Conservation (phyloP, 1,140 invertebrate species). For the Conus betulinus region DNA sequence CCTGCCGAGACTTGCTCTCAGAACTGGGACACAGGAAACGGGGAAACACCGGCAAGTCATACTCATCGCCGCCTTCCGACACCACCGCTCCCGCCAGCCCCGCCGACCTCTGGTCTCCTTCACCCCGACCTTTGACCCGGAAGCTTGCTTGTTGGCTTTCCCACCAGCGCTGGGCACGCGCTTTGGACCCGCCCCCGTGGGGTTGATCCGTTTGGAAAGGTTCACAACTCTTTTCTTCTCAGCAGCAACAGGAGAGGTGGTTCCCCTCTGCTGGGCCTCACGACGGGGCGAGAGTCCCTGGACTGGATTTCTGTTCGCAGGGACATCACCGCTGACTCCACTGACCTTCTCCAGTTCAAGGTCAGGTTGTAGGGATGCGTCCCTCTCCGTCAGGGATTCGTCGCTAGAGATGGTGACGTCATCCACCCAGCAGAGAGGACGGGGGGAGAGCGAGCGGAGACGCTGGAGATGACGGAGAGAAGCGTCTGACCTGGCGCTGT, state of each 20-base stretch:
- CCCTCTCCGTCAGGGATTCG: neutral
- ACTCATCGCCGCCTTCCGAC: neutral
- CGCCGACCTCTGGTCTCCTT: neutral
- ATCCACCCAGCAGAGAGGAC: conserved; percentile 44
- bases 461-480: neutral
- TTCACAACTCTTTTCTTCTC: neutral
- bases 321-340: neutral
- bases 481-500: neutral
- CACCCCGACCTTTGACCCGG: neutral
- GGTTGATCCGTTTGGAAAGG: neutral
- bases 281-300: neutral
- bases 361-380: neutral
- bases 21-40: conserved; percentile 46
- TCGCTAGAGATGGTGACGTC: conserved; percentile 46
- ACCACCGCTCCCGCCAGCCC: neutral
- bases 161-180: neutral
- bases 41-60: neutral
- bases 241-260: neutral
- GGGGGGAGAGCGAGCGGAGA: neutral
- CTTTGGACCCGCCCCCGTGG: no score
- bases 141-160: neutral
- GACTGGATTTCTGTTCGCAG: neutral
- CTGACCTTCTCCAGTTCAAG: no score
- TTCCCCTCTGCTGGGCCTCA: neutral
- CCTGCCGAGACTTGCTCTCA: conserved; percentile 40